These are phyloP conservation scores for Platynereis dumerilii DNA, from an alignment of 2,888 invertebrate species.

Conservation along the genomic window DNA sequence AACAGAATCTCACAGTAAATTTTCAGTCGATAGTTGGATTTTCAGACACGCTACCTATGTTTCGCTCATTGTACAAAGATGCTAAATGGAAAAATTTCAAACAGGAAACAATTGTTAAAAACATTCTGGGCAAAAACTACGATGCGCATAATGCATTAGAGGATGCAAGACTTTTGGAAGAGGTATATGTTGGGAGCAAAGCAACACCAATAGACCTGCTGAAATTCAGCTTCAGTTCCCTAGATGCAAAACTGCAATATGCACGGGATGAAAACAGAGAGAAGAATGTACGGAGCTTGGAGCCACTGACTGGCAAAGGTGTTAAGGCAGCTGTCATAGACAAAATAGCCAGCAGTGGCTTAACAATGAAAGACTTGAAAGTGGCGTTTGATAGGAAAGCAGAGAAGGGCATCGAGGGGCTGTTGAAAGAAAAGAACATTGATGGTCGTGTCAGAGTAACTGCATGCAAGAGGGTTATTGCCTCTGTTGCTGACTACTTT, in stretches of 20 bases:
- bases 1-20: not conserved
- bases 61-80: not conserved
- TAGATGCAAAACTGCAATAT: too few relatives aligned
- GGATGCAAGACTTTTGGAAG: not conserved
- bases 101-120: not conserved
- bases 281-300: too few relatives aligned
- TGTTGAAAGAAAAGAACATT: not conserved
- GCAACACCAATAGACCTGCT: too few relatives aligned
- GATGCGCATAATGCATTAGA: slow-evolving; percentile 1
- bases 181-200: too few relatives aligned
- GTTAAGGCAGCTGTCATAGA: not conserved
- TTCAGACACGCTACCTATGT: not conserved
- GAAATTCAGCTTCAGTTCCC: too few relatives aligned
- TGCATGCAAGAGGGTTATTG: not conserved
- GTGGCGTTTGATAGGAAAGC: not conserved
- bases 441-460: not conserved
- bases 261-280: too few relatives aligned
- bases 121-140: not conserved
- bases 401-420: not conserved
- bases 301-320: not conserved
- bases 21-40: not conserved
- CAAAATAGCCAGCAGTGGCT: slow-evolving; percentile 6
- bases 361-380: not conserved
- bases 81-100: not conserved
- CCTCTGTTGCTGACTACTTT: not conserved